Base-by-base conservation (phyloP, 2,113 vertebrate genomes). In the Petrocephalus microphthalmus region DNA sequence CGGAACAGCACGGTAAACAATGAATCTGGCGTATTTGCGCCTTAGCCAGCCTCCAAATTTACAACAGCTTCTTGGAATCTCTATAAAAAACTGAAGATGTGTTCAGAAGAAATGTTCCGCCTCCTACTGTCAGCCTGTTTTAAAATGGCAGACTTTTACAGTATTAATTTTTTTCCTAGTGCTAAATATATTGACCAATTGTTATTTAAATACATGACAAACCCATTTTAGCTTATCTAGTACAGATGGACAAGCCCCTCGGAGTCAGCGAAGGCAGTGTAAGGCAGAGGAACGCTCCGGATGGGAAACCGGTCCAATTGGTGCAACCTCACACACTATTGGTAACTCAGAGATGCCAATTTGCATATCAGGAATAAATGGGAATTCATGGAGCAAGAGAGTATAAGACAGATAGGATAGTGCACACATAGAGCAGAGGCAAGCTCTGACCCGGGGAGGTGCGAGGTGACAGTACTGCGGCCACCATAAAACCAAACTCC, bases 21-120 rank as follows among this genome's bases (percentile, higher is more conserved):
- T 88, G 88, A 88, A 88, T 88, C 13, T 85, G 47, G 85, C 85
- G 74, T 88, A 33, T 88, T 88, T 57, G 49, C 85, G 85, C 53
- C 47, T 88, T 85, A 88, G 88, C 57, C 88, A 88, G 17, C 67
- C 29, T 29, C 57, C 78, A 51, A 89, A 86, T 81, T 89, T 29
- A 89, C 74, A 84, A 42, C 29, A 20, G 56, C 22, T 78, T 86
- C 84, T 53, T 74, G 47, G n/a, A 22, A 86, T 86, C 86, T 86
- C 84, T 7, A 89, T 89, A 4, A 86, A 89, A 86, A 86, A 86
- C 20, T 56, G 51, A 89, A 74, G 8, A 54, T 84, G 83, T 88
- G 88, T 88, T 57, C 0, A 17, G 87, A 25, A 22, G 64, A 64
- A 74, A 60, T 19, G 71, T 2, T 2, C 60, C 6, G 54, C 45